Evolutionary conservation across 2,888 invertebrate genomes (phyloP).

Genomic region (Cataglyphis livida): DNA sequence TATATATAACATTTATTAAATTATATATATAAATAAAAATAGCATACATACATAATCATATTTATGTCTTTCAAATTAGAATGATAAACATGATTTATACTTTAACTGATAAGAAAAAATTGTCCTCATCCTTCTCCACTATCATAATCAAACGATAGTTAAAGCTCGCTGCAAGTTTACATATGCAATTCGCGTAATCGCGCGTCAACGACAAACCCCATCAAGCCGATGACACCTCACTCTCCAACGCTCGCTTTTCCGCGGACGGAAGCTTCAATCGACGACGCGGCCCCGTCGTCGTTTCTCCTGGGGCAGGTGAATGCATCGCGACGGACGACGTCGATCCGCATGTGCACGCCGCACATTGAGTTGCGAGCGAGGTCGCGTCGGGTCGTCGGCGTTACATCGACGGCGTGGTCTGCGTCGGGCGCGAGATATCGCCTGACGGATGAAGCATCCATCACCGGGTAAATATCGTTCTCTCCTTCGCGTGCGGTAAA

Average conservation of each 20-base stretch:
- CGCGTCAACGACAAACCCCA: background rate
- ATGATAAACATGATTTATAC: background rate
- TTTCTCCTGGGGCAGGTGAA: background rate
- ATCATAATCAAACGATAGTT: background rate
- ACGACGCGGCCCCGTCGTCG: conserved; percentile 2
- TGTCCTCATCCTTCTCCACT: background rate
- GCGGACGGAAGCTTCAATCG: conserved; percentile 16
- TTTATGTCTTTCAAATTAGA: background rate
- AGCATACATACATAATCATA: background rate
- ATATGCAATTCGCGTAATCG: background rate
- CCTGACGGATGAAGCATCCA: conserved; percentile 71
- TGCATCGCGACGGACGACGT: conserved; percentile 33
- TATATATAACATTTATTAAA: too few species aligned
- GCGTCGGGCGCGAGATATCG: conserved; percentile 46
- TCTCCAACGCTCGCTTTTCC: conserved; percentile 16
- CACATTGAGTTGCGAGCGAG: conserved; percentile 18
- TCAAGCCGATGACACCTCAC: conserved; percentile 14
- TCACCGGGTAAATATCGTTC: conserved; percentile 73
- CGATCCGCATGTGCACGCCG: conserved; percentile 7
- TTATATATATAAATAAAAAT: background rate
- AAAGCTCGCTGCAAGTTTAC: background rate
- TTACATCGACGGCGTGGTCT: conserved; percentile 22
- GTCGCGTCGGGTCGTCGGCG: conserved; percentile 46
- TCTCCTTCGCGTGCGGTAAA: conserved; percentile 42
- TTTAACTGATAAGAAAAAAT: background rate